Evolutionary conservation across 2,888 invertebrate species (phyloP).

Genomic region (Andrena camellia): DNA sequence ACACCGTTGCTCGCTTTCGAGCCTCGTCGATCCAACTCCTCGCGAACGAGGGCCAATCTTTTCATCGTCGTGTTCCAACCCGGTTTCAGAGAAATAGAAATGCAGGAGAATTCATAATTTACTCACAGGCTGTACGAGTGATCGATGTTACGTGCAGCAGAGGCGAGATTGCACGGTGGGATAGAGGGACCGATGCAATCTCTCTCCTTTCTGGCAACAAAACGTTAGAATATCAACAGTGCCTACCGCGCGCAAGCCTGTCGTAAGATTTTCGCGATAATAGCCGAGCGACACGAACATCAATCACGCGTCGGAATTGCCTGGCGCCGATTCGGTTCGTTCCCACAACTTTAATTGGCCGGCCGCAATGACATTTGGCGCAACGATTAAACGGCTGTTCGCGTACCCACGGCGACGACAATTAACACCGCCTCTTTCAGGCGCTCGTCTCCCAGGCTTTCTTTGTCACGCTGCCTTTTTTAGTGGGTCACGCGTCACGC

Average conservation of each 20-base stretch:
- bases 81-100: no score
- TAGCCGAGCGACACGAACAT: neutral
- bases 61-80: no score
- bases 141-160: no score
- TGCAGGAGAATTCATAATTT: no score
- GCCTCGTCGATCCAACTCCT: no score
- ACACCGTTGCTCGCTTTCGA: no score
- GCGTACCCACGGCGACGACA: constrained; percentile 43
- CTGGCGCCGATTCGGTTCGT: constrained; percentile 14
- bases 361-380: constrained; percentile 47
- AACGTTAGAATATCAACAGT: neutral
- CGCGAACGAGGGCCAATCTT: no score
- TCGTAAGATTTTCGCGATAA: neutral
- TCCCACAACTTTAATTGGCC: constrained; percentile 60
- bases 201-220: neutral
- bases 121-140: no score
- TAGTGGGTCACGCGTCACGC: constrained; percentile 54
- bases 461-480: constrained; percentile 48
- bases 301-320: constrained; percentile 33
- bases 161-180: no score
- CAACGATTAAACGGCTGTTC: constrained; percentile 60
- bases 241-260: neutral
- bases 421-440: constrained; percentile 64
- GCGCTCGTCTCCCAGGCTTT: constrained; percentile 26
- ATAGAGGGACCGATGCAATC: neutral